phyloP scores from a whole-genome alignment of 2,113 vertebrate species.

The Brachirus orientalis region DNA sequence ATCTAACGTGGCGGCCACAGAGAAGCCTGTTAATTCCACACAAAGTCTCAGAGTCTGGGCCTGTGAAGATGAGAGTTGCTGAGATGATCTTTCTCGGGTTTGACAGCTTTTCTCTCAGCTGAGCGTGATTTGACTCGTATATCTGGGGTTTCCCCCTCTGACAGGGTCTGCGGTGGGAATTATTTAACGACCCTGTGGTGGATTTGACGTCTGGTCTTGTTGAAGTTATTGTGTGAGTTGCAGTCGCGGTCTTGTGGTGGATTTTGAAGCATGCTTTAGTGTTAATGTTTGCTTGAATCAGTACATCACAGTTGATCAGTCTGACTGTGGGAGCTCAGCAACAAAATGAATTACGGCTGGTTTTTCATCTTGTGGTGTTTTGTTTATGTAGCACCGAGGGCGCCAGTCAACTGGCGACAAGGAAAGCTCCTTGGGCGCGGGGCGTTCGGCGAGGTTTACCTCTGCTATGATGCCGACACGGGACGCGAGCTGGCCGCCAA shows the following conservation, averaged over 20 bases:
- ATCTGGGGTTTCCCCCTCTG: conserved; percentile 40
- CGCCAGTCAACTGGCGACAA: conserved; percentile 91
- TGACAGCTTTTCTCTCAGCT: conserved; percentile 11
- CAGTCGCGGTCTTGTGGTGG: conserved; percentile 30
- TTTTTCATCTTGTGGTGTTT: conserved; percentile 56
- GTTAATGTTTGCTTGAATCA: conserved; percentile 32
- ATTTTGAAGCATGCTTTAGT: no score
- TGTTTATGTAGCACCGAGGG: conserved; percentile 83
- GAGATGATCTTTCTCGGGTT: conserved; percentile 30
- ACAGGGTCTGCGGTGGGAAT: conserved; percentile 53
- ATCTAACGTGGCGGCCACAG: conserved; percentile 30
- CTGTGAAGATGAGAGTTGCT: conserved; percentile 31
- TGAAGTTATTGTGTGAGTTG: conserved; percentile 35
- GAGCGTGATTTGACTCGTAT: conserved; percentile 36
- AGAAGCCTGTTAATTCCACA: conserved; percentile 43
- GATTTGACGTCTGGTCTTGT: conserved; percentile 45
- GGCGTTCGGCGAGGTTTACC: conserved; percentile 92
- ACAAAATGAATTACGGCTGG: conserved; percentile 30
- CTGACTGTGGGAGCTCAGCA: conserved; percentile 35
- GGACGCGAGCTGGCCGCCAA: conserved; percentile 91
- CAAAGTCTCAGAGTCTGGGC: conserved; percentile 59
- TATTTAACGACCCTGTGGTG: conserved; percentile 46
- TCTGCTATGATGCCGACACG: conserved; percentile 91
- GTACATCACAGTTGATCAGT: conserved; percentile 34
- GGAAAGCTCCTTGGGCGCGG: conserved; percentile 91